phyloP scores from a whole-genome alignment of 2,888 invertebrate species.

The Drosophila tanythrix region DNA sequence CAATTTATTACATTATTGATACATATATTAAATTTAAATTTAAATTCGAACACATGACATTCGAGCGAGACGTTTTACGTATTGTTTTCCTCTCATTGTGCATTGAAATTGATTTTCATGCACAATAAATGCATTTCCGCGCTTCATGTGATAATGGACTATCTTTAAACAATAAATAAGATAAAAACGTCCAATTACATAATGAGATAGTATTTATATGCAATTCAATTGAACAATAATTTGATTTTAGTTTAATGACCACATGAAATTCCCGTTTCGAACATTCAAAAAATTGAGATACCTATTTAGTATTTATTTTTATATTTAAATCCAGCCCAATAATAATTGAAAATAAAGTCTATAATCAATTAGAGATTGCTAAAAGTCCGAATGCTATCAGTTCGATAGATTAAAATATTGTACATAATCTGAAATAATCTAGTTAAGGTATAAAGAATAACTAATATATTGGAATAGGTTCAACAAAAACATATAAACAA shows the following conservation, averaged over 20 bases:
- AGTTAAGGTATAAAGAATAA: not conserved
- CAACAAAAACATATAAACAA: not conserved
- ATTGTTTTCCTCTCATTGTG: conserved; percentile 23
- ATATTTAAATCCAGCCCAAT: not conserved
- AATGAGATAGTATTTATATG: conserved; percentile 1
- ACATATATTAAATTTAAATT: conserved; percentile 59
- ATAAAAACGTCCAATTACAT: conserved; percentile 30
- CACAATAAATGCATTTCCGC: conserved; percentile 58
- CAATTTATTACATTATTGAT: conserved; percentile 72
- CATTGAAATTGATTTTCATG: conserved; percentile 53
- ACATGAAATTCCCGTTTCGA: not conserved
- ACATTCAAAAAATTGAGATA: not conserved
- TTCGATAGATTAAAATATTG: not conserved
- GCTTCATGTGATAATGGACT: conserved; percentile 58
- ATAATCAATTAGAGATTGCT: not conserved
- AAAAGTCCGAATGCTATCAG: not conserved
- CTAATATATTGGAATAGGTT: conserved; percentile 2
- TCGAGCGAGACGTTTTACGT: conserved; percentile 10
- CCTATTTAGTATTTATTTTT: too few relatives aligned
- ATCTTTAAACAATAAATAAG: conserved; percentile 60
- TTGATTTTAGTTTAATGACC: conserved; percentile 11
- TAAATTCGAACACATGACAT: conserved; percentile 26
- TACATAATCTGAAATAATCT: not conserved
- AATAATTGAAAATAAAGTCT: not conserved
- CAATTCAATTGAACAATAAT: conserved; percentile 10